Base-by-base conservation (phyloP, 2,113 vertebrate species). In the Atlantisia rogersi region DNA sequence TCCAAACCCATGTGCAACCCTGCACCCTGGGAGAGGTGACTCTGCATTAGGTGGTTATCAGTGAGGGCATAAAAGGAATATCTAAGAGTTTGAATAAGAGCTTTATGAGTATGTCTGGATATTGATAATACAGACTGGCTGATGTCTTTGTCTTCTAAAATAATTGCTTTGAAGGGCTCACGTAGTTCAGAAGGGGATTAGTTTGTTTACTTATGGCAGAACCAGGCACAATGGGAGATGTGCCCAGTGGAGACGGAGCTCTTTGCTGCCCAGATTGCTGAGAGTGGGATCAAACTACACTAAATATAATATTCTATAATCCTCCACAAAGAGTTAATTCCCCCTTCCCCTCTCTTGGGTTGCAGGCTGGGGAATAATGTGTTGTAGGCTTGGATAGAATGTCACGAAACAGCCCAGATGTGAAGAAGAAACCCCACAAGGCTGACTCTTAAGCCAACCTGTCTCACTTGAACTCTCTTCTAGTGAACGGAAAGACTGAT, bases 111-210 rank as follows among this genome's bases (percentile, higher is more conserved):
- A 9, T 53, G 31, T 59, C 42, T 84, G 70, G 32, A 12, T 92
- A 40, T 79, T 40, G 44, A 35, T 50, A 46, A 46, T 55, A 46
- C 40, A 84, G 76, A 35, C 46, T 53, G 55, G 48, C 37, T 81
- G 52, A 67, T 69, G 11, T 52, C 76, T 59, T 92, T 46, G n/a
- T 81, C 31, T 44, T 76, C n/a, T 78, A n/a, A 86, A 86, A 71
- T 69, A 92, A 90, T 80, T 92, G 58, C 68, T 93, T 73, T 48
- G 63, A 26, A 71, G 56, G 13, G 31, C 63, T 81, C 29, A 21
- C 67, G 58, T 88, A 48, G 80, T 84, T 90, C 80, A 91, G 67
- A 82, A 64, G 35, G 19, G 65, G 74, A 90, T 94, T 90, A 81
- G 53, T 3, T 89, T 44, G 25, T 64, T 88, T 87, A 32, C 50